Evolutionary conservation across 2,797 vertebrate genomes (phyloP).

Genomic region (Dipus sagitta): DNA sequence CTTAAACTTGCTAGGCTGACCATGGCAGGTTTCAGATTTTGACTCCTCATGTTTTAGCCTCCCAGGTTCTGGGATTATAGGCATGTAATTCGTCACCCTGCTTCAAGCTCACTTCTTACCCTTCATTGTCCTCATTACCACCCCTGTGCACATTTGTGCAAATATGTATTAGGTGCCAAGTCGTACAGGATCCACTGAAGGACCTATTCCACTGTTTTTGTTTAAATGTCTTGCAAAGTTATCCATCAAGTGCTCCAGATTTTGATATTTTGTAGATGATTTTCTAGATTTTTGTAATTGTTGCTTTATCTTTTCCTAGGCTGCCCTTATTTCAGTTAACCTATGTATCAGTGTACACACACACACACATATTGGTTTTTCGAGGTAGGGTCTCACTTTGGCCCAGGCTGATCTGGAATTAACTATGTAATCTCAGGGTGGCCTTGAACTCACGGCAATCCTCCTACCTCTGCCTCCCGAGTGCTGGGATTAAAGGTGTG

Average conservation of each 20-base stretch:
- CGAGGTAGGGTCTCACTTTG: no score
- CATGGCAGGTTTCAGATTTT: neutral
- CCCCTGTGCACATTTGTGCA: neutral
- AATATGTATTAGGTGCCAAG: neutral
- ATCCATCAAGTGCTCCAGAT: neutral
- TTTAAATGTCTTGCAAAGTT: slow-evolving; percentile 7
- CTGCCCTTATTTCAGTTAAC: neutral
- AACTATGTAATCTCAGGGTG: no score
- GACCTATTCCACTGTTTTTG: slow-evolving; percentile 11
- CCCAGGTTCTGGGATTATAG: neutral
- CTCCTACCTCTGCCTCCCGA: no score
- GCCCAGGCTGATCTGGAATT: no score
- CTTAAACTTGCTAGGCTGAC: neutral
- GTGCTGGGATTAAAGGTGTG: no score
- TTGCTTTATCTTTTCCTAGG: neutral
- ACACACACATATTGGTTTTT: no score
- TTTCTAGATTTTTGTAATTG: slow-evolving; percentile 9
- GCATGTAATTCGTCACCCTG: neutral
- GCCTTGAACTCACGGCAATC: no score
- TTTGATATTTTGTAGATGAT: slow-evolving; percentile 22
- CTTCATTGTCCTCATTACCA: neutral
- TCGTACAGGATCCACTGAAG: neutral
- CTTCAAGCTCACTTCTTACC: neutral
- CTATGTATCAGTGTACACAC: no score
- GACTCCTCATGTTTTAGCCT: neutral